Evolutionary conservation across 1,140 invertebrate species (phyloP).

Genomic region (Camponotus floridanus): DNA sequence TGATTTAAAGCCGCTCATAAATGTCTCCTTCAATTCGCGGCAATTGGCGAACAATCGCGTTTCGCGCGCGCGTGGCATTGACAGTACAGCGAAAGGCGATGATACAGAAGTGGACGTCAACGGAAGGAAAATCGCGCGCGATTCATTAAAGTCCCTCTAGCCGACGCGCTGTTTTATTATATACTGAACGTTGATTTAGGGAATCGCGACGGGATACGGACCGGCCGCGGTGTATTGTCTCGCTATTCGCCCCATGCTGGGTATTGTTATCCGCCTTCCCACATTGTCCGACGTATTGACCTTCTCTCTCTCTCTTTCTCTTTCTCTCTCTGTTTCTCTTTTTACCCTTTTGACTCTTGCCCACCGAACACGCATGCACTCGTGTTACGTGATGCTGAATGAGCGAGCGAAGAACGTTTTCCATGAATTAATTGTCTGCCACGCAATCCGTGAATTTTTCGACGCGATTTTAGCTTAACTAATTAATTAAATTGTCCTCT

Average conservation of each 20-base stretch:
- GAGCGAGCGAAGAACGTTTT: conserved; percentile 62
- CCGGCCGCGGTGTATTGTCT: conserved; percentile 80
- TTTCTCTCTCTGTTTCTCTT: conserved; percentile 32
- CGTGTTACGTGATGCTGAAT: conserved; percentile 37
- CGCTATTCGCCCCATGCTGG: conserved; percentile 79
- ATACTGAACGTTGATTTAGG: conserved; percentile 85
- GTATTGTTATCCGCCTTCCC: conserved; percentile 80
- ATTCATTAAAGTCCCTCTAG: conserved; percentile 80
- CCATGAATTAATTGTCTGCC: conserved; percentile 71
- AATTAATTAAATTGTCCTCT: conserved; percentile 45
- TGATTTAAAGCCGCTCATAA: conserved; percentile 48
- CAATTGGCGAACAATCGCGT: conserved; percentile 62
- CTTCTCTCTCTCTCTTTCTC: conserved; percentile 41
- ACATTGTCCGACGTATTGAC: conserved; percentile 78
- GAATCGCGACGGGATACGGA: conserved; percentile 75
- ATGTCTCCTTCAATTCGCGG: conserved; percentile 41
- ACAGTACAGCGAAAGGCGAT: conserved; percentile 65
- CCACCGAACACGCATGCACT: conserved; percentile 56
- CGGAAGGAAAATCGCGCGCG: conserved; percentile 77
- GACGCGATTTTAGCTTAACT: conserved; percentile 12
- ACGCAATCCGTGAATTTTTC: conserved; percentile 52
- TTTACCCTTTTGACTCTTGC: conserved; percentile 48
- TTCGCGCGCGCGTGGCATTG: conserved; percentile 54
- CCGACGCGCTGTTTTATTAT: conserved; percentile 82
- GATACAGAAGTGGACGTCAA: conserved; percentile 13